These are phyloP conservation scores for Pteronura brasiliensis DNA, from an alignment of 2,113 vertebrate genomes.

Conservation along the genomic window DNA sequence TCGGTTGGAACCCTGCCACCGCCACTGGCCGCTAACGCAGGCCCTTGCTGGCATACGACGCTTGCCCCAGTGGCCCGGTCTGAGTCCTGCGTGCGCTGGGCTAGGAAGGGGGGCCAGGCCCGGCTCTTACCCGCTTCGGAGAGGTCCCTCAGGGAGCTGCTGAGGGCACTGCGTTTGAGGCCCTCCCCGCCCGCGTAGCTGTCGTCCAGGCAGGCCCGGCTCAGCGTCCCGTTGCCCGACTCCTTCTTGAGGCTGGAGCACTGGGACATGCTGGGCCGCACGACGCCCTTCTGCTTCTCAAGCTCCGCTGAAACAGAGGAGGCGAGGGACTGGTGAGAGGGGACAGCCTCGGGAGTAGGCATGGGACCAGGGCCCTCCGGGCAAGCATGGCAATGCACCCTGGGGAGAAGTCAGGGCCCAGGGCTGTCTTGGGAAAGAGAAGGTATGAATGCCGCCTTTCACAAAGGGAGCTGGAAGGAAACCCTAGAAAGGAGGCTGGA, in stretches of 20 bases:
- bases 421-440: neutral
- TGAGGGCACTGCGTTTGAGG: slow-evolving; percentile 95
- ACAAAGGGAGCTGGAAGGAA: neutral
- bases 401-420: too few relatives aligned
- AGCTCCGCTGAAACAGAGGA: slow-evolving; percentile 89
- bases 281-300: slow-evolving; percentile 97
- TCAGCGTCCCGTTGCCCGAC: slow-evolving; percentile 89
- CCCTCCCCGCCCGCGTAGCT: slow-evolving; percentile 94
- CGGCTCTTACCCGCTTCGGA: slow-evolving; percentile 93
- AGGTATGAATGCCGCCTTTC: rapidly evolving
- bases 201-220: slow-evolving; percentile 93
- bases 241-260: slow-evolving; percentile 94
- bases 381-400: rapidly evolving
- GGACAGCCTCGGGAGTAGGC: rapidly evolving
- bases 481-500: neutral
- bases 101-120: neutral
- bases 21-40: neutral
- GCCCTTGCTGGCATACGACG: neutral
- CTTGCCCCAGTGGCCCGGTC: neutral
- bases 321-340: neutral
- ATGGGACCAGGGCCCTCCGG: rapidly evolving
- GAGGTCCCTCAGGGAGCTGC: slow-evolving; percentile 96
- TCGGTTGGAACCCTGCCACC: neutral
- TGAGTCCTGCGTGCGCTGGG: neutral
- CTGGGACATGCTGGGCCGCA: slow-evolving; percentile 94